Evolutionary conservation across 2,888 invertebrate genomes (phyloP).

Genomic region (Luperina nickerlii): DNA sequence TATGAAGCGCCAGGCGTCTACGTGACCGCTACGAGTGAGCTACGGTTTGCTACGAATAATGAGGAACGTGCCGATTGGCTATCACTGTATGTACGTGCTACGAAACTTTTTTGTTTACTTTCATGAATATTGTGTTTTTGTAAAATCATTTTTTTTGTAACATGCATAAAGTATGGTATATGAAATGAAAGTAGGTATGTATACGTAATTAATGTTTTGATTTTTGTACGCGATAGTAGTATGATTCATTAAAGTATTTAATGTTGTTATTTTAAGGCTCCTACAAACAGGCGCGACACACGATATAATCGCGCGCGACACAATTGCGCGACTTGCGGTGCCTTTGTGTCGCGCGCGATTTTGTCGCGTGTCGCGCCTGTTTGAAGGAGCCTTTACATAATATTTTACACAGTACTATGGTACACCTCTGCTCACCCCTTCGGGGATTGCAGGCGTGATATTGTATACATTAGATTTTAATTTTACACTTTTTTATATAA

Average conservation of each 20-base stretch:
- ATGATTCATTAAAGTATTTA: neutral
- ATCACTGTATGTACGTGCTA: constrained; percentile 1
- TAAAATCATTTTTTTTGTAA: neutral
- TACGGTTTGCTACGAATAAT: constrained; percentile 44
- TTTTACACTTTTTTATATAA: neutral
- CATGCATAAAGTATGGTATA: neutral
- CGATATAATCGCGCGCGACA: no score
- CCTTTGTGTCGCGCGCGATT: no score
- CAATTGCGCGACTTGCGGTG: no score
- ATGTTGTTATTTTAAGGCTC: neutral
- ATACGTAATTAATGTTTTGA: neutral
- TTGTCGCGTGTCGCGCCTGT: no score
- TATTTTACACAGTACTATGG: neutral
- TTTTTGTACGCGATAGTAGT: neutral
- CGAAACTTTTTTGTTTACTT: neutral
- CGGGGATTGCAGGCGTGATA: neutral
- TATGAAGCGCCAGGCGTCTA: constrained; percentile 44
- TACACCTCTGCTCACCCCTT: neutral
- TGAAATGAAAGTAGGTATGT: neutral
- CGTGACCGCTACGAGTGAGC: constrained; percentile 36
- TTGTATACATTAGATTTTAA: neutral
- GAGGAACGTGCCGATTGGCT: constrained; percentile 38
- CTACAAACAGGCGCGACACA: no score
- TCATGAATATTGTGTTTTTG: neutral
- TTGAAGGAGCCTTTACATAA: neutral